Evolutionary conservation across 2,888 invertebrate genomes (phyloP).

Genomic region (Drosophila kambysellisi): DNA sequence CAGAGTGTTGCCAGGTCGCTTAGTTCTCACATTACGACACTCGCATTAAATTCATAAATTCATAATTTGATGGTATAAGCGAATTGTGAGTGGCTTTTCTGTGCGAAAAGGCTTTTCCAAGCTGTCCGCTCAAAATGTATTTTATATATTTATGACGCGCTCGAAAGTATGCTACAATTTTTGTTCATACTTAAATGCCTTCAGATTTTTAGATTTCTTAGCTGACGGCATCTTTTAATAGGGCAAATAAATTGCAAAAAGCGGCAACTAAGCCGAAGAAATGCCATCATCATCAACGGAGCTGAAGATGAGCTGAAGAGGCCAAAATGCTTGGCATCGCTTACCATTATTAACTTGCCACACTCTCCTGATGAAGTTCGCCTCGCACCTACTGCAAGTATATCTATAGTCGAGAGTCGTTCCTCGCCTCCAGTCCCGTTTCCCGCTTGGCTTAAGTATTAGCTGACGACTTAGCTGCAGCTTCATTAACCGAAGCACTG

Average conservation of each 20-base stretch:
- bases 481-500: constrained; percentile 62
- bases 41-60: constrained; percentile 34
- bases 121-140: constrained; percentile 33
- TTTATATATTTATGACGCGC: constrained; percentile 64
- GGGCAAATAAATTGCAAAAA: constrained; percentile 62
- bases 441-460: constrained; percentile 19
- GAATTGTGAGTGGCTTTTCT: constrained; percentile 29
- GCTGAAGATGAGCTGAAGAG: constrained; percentile 30
- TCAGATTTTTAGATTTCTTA: constrained; percentile 9
- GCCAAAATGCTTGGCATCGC: constrained; percentile 55
- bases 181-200: constrained; percentile 19
- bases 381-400: constrained; percentile 22
- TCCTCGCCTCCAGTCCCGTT: neutral
- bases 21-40: neutral
- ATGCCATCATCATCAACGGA: constrained; percentile 31
- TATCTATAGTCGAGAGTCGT: neutral
- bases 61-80: constrained; percentile 26
- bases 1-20: constrained; percentile 10
- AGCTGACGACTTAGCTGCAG: constrained; percentile 40
- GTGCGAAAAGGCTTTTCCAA: constrained; percentile 18
- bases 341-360: constrained; percentile 74
- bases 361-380: constrained; percentile 67
- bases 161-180: constrained; percentile 62
- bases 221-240: constrained; percentile 57
- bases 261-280: constrained; percentile 41